Evolutionary conservation across 2,888 invertebrate genomes (phyloP).

Genomic region (Apodemia duryi): DNA sequence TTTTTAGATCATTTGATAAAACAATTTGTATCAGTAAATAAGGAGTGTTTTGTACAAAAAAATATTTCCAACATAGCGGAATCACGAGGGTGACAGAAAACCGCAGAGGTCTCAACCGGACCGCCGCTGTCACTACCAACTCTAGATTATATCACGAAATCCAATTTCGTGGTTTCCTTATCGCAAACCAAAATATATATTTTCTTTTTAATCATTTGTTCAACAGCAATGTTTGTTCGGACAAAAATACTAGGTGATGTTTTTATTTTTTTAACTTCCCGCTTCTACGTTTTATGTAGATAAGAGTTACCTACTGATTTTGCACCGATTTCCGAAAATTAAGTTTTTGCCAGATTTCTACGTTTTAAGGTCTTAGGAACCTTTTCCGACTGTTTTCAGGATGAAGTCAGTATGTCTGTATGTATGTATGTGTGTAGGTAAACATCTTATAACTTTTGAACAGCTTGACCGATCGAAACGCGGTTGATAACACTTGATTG

Average conservation of each 20-base stretch:
- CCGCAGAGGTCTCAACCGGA: slow-evolving; percentile 37
- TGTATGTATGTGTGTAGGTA: too few species aligned
- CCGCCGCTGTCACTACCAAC: slow-evolving; percentile 44
- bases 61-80: slow-evolving; percentile 4
- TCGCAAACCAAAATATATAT: slow-evolving; percentile 64
- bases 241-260: neutral
- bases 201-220: slow-evolving; percentile 37
- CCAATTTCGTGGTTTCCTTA: slow-evolving; percentile 78
- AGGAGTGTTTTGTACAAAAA: slow-evolving; percentile 1
- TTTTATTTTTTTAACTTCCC: too few species aligned
- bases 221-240: neutral
- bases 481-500: too few species aligned
- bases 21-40: neutral
- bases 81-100: slow-evolving; percentile 27
- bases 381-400: too few species aligned
- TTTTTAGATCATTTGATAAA: neutral
- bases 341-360: too few species aligned
- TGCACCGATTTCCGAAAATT: too few species aligned
- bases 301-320: too few species aligned
- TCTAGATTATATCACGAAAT: slow-evolving; percentile 74
- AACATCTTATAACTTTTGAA: too few species aligned
- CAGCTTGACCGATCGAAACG: too few species aligned
- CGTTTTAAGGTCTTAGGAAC: too few species aligned
- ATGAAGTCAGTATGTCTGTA: too few species aligned
- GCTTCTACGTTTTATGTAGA: too few species aligned